Evolutionary conservation across 1,140 invertebrate species (phyloP).

Genomic region (Leptopilina clavipes): DNA sequence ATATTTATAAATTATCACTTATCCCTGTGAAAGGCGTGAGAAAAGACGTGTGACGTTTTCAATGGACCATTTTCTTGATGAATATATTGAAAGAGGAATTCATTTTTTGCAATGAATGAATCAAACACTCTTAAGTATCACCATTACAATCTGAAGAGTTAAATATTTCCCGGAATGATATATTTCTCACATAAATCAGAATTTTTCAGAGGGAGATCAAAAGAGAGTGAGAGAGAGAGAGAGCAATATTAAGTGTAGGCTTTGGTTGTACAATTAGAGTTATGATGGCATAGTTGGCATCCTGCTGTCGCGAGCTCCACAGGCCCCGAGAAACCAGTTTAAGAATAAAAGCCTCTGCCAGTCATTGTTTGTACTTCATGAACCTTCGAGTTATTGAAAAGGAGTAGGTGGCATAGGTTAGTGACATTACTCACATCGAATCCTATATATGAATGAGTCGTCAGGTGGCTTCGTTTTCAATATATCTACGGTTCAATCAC

Average conservation of each 20-base stretch:
- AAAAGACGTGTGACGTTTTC: not conserved
- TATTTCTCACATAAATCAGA: constrained; percentile 24
- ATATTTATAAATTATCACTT: too few species aligned
- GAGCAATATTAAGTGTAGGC: constrained; percentile 11
- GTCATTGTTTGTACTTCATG: constrained; percentile 26
- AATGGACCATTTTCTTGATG: not conserved
- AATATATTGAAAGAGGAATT: not conserved
- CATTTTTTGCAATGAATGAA: not conserved
- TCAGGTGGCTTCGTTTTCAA: not conserved
- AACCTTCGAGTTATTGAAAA: not conserved
- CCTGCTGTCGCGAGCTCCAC: constrained; percentile 25
- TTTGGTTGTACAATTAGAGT: constrained; percentile 9
- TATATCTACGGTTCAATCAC: constrained; percentile 8
- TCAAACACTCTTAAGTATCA: not conserved
- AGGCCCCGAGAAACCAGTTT: constrained; percentile 20
- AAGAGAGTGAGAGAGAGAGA: too few species aligned
- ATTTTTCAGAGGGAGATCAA: not conserved
- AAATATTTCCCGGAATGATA: constrained; percentile 8
- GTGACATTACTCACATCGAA: not conserved
- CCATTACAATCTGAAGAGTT: constrained; percentile 33
- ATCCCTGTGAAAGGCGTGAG: not conserved
- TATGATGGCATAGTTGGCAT: constrained; percentile 29
- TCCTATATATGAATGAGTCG: not conserved
- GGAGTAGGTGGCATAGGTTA: constrained; percentile 26
- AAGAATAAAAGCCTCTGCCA: constrained; percentile 11